Evolutionary conservation across 64 coral and sea anemone genomes (phyloP), one percentile per base, ranked within the genome.

Genomic region (Pocillopora verrucosa): DNA sequence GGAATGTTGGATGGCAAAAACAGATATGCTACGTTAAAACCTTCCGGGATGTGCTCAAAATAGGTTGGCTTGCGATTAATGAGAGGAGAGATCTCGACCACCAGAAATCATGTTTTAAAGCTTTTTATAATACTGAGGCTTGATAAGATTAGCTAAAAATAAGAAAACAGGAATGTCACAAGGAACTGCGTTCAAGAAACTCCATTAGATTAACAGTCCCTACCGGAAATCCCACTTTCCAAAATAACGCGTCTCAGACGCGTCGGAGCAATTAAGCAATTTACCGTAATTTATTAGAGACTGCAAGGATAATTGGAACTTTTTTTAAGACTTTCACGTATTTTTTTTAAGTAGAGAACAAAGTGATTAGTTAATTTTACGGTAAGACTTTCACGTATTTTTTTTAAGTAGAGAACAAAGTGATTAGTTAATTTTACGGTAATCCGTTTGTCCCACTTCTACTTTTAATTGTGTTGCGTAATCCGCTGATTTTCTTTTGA

Each of bases 31-130:
- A 81, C 61, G 79, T 81, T 81, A 81, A 64, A 60, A 81, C 61
- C 79, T 81, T 65, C 63, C 59, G 79, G 79, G 79, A 81, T 81
- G 79, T 81, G 63, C 79, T 81, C 63, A 81, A 81, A 81, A 64
- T 81, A 26, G 59, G 59, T 62, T 81, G 79, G 79, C 79, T 81
- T 81, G 17, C 69, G 26, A 72, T 72, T 24, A 72, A 76, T 76
- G 34, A 76, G 74, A 38, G 74, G 41, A 36, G 74, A 76, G 74
- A 76, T 76, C 14, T 76, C 11, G 64, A 82, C 60, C 79, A 63
- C 34, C 60, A 37, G 79, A 82, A 82, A 82, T 82, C 79, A 82
- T 65, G 79, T 60, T 82, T 82, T 65, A 65, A 62, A 82, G 79
- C 79, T 82, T 63, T 82, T 58, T 60, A 82, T 82, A 82, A 82